These are phyloP conservation scores for Sinosuthora webbiana DNA, from an alignment of 2,113 vertebrate species.

Conservation along the genomic window DNA sequence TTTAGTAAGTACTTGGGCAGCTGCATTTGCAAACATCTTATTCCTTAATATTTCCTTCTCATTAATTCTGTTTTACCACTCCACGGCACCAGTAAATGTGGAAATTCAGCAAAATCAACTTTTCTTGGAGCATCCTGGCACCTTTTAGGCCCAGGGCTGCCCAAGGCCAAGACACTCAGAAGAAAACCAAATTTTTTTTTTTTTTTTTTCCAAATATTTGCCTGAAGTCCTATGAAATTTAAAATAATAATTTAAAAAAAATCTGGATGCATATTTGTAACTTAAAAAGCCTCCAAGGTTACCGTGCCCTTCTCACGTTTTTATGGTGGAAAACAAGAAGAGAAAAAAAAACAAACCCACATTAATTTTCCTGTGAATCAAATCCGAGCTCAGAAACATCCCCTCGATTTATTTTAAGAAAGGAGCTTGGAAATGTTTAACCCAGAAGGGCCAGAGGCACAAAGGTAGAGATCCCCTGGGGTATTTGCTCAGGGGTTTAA, in stretches of 20 bases:
- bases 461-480: neutral
- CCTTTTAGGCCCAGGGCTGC: neutral
- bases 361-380: neutral
- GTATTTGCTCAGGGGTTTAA: neutral
- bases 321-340: neutral
- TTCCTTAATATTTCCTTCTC: neutral
- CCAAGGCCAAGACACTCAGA: neutral
- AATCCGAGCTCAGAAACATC: neutral
- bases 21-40: neutral
- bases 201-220: neutral
- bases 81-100: neutral
- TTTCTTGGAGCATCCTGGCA: neutral
- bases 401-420: neutral
- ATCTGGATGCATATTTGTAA: neutral
- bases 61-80: neutral
- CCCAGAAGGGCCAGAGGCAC: neutral
- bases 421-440: slow-evolving; percentile 10
- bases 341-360: neutral
- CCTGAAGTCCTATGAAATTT: neutral
- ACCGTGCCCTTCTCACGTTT: neutral
- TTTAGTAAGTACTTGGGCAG: neutral
- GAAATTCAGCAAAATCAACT: neutral
- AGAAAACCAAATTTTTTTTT: neutral
- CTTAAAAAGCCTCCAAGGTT: neutral
- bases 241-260: neutral